phyloP scores from a whole-genome alignment of 2,888 invertebrate genomes.

The Abscondita cerata region DNA sequence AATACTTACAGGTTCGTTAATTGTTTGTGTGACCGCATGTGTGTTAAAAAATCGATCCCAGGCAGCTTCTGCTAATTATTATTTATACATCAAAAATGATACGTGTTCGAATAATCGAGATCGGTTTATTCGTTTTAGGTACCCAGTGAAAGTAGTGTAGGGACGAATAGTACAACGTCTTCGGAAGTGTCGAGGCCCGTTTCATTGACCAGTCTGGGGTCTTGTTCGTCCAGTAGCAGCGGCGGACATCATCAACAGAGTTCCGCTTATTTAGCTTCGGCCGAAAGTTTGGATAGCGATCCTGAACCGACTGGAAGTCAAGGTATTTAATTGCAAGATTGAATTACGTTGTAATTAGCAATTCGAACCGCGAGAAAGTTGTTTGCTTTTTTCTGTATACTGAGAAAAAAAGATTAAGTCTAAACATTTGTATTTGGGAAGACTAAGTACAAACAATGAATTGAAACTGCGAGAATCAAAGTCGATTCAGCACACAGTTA shows the following conservation, averaged over 20 bases:
- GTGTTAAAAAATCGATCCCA: too few relatives aligned
- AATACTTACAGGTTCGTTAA: conserved; percentile 55
- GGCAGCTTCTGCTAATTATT: too few relatives aligned
- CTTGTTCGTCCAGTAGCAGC: conserved; percentile 71
- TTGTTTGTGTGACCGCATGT: too few relatives aligned
- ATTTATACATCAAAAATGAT: too few relatives aligned
- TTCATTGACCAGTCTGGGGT: conserved; percentile 80
- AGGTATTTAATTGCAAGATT: conserved; percentile 47
- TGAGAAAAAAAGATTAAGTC: too few relatives aligned
- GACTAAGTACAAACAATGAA: too few relatives aligned
- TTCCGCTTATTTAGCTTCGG: conserved; percentile 84
- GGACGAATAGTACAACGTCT: conserved; percentile 62
- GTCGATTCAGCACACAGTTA: too few relatives aligned
- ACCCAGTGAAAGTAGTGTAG: conserved; percentile 58
- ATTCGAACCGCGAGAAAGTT: background rate
- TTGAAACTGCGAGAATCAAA: too few relatives aligned
- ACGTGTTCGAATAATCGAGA: too few relatives aligned
- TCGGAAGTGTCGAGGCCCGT: conserved; percentile 70
- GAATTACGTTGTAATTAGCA: background rate
- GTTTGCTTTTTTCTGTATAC: too few relatives aligned
- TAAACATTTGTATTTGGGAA: too few relatives aligned
- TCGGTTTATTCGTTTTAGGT: conserved; percentile 44
- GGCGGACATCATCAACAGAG: conserved; percentile 71
- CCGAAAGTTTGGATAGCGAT: conserved; percentile 85
- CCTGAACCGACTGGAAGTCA: conserved; percentile 64